These are phyloP conservation scores for Suillia variegata DNA, from an alignment of 2,888 invertebrate genomes.

Conservation along the genomic window DNA sequence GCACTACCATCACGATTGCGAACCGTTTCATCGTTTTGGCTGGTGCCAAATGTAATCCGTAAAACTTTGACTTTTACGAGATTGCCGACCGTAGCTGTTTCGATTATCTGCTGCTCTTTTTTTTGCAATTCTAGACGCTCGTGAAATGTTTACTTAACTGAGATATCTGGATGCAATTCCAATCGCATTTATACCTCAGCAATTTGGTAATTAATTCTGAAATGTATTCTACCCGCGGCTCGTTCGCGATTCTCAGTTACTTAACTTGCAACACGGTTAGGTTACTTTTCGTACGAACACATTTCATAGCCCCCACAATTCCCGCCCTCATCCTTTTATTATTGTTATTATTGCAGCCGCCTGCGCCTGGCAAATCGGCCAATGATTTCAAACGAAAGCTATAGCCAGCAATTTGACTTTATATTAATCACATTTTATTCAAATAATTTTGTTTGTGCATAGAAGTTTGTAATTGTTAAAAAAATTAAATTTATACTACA, in stretches of 20 bases:
- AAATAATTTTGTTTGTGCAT: too few relatives aligned
- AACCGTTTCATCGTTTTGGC: constrained; percentile 20
- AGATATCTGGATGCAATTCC: constrained; percentile 17
- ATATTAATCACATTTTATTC: too few relatives aligned
- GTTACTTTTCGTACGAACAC: neutral
- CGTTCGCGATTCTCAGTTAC: neutral
- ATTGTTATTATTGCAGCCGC: too few relatives aligned
- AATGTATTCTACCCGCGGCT: constrained; percentile 12
- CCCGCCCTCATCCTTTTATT: too few relatives aligned
- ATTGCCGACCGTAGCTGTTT: neutral
- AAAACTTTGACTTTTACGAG: neutral
- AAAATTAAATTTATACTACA: too few relatives aligned
- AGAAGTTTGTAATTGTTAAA: too few relatives aligned
- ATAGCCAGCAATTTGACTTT: too few relatives aligned
- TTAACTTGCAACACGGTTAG: constrained; percentile 6
- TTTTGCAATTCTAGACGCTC: constrained; percentile 12
- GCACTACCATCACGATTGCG: constrained; percentile 17
- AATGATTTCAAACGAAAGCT: constrained; percentile 19
- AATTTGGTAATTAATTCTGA: constrained; percentile 24
- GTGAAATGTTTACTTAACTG: constrained; percentile 21
- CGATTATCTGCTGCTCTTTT: neutral
- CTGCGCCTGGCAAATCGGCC: constrained; percentile 10
- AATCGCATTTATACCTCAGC: constrained; percentile 29
- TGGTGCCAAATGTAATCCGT: neutral
- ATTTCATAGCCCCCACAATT: too few relatives aligned